Evolutionary conservation across 2,113 vertebrate species (phyloP).

Genomic region (Pterocles orientalis): DNA sequence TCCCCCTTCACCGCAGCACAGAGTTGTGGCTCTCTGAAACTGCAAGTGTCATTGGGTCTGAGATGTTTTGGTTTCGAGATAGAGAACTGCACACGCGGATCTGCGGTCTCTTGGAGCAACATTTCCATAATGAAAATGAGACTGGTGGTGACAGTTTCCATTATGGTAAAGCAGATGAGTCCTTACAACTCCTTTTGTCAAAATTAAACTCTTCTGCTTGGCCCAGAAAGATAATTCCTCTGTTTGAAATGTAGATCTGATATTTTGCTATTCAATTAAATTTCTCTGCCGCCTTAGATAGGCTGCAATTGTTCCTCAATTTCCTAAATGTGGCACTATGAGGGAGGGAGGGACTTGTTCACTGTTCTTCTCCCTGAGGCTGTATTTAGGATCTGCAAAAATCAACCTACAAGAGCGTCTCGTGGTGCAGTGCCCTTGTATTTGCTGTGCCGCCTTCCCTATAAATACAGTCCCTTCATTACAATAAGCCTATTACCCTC

Average conservation of each 20-base stretch:
- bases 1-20: neutral
- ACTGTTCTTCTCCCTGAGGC: neutral
- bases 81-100: neutral
- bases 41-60: neutral
- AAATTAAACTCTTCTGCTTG: conserved; percentile 6
- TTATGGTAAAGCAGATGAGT: neutral
- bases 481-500: neutral
- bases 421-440: neutral
- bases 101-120: neutral
- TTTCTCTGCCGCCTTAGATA: neutral
- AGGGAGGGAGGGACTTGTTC: neutral
- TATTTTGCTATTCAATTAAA: conserved; percentile 1
- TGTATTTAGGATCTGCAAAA: neutral
- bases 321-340: neutral
- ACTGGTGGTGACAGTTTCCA: neutral
- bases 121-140: neutral
- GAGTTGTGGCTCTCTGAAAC: neutral
- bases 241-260: neutral
- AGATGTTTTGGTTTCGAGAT: neutral
- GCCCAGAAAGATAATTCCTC: neutral
- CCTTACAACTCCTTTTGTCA: neutral
- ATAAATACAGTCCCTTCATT: neutral
- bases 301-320: neutral
- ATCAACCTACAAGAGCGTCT: neutral
- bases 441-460: neutral